Evolutionary conservation across 2,113 vertebrate species (phyloP).

Genomic region (Stictonetta naevosa): DNA sequence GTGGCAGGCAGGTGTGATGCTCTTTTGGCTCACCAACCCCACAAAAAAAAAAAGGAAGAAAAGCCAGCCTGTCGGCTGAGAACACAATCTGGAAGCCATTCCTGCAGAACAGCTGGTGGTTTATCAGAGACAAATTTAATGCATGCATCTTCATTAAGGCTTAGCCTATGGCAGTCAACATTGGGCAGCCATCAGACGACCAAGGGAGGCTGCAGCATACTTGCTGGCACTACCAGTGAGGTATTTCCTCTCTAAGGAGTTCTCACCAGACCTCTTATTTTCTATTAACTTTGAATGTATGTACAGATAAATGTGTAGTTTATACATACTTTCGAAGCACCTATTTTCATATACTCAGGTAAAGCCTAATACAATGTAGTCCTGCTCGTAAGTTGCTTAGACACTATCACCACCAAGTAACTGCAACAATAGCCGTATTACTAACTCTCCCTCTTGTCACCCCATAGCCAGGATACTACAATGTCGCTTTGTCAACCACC

Average conservation of each 20-base stretch:
- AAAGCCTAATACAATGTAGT: background rate
- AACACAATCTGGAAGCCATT: background rate
- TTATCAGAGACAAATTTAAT: background rate
- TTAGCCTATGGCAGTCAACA: background rate
- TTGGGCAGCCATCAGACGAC: background rate
- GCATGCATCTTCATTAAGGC: background rate
- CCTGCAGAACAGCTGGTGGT: background rate
- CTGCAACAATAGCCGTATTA: background rate
- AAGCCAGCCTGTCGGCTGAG: background rate
- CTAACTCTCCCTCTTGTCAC: background rate
- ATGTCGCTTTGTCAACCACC: background rate
- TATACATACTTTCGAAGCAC: background rate
- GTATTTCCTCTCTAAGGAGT: background rate
- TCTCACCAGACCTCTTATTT: background rate
- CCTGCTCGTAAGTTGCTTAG: background rate
- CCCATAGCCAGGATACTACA: background rate
- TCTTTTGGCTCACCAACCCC: background rate
- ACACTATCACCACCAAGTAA: background rate
- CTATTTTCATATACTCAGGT: background rate
- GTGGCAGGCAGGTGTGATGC: background rate
- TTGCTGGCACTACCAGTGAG: background rate
- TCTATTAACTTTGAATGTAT: background rate
- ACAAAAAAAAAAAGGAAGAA: background rate
- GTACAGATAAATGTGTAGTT: fast-evolving
- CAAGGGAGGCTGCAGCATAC: background rate